These are phyloP conservation scores for Eonycteris spelaea DNA, from an alignment of 2,113 vertebrate species.

Conservation along the genomic window DNA sequence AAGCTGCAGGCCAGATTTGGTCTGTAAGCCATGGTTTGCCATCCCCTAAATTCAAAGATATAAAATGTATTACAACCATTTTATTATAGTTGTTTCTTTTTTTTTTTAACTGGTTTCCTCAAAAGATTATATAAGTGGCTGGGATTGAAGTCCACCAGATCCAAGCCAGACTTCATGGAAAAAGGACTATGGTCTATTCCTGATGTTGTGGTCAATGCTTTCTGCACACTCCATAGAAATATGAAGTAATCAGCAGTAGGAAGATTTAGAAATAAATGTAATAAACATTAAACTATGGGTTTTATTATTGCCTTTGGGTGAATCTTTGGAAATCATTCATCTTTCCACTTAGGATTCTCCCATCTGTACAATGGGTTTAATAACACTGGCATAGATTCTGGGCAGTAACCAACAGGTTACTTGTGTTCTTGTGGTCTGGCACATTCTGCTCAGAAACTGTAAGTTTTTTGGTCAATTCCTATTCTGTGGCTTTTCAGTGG, in stretches of 20 bases:
- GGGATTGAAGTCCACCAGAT: background rate
- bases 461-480: background rate
- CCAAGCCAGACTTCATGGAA: background rate
- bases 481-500: background rate
- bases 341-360: background rate
- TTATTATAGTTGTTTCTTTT: background rate
- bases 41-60: background rate
- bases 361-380: background rate
- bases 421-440: background rate
- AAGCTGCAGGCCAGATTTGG: background rate
- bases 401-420: background rate
- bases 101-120: background rate
- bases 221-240: background rate
- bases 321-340: background rate
- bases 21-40: background rate
- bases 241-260: background rate
- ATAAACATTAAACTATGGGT: background rate
- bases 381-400: background rate
- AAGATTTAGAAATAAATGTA: background rate
- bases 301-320: background rate
- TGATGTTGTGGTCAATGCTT: background rate
- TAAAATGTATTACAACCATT: background rate
- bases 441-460: background rate
- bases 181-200: background rate
- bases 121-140: background rate